Conservation (phyloP, 2,888 invertebrate species). For the Phortica magna region DNA sequence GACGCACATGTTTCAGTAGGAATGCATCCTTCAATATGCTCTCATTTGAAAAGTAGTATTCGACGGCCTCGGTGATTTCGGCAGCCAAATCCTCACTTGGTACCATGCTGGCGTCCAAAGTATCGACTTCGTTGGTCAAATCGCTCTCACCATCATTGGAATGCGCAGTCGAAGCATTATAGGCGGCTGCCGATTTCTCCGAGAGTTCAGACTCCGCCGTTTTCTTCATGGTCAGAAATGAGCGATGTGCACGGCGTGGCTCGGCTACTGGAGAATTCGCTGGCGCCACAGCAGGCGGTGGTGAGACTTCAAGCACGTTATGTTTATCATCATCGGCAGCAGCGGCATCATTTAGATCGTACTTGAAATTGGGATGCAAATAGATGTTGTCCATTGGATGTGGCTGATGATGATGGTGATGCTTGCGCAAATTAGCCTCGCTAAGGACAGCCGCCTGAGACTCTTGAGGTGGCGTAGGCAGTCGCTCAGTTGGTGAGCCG, state of each 20-base stretch:
- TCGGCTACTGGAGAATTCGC: slow-evolving; percentile 63
- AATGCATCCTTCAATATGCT: slow-evolving; percentile 97
- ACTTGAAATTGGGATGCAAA: slow-evolving; percentile 72
- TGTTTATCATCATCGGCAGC: slow-evolving; percentile 25
- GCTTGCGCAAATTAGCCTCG: slow-evolving; percentile 72
- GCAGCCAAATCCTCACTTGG: slow-evolving; percentile 88
- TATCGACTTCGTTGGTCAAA: slow-evolving; percentile 72
- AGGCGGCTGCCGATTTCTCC: slow-evolving; percentile 17
- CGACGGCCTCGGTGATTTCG: slow-evolving; percentile 91
- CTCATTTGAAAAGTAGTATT: slow-evolving; percentile 97
- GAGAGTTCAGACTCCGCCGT: slow-evolving; percentile 47
- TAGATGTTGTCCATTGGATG: slow-evolving; percentile 69
- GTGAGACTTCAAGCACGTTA: slow-evolving; percentile 55
- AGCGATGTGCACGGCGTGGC: slow-evolving; percentile 66
- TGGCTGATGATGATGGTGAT: slow-evolving; percentile 52
- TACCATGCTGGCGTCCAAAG: slow-evolving; percentile 74
- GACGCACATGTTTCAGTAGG: slow-evolving; percentile 93
- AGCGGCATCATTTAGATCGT: slow-evolving; percentile 40
- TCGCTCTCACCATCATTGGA: slow-evolving; percentile 19
- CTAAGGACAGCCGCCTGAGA: slow-evolving; percentile 58
- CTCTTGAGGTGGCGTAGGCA: slow-evolving; percentile 48
- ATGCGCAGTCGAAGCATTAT: background rate
- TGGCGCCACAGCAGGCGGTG: slow-evolving; percentile 66
- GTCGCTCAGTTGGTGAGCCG: slow-evolving; percentile 41
- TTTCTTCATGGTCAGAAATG: slow-evolving; percentile 69